Base-by-base conservation (phyloP, 2,113 vertebrate species). In the Zonotrichia leucophrys region DNA sequence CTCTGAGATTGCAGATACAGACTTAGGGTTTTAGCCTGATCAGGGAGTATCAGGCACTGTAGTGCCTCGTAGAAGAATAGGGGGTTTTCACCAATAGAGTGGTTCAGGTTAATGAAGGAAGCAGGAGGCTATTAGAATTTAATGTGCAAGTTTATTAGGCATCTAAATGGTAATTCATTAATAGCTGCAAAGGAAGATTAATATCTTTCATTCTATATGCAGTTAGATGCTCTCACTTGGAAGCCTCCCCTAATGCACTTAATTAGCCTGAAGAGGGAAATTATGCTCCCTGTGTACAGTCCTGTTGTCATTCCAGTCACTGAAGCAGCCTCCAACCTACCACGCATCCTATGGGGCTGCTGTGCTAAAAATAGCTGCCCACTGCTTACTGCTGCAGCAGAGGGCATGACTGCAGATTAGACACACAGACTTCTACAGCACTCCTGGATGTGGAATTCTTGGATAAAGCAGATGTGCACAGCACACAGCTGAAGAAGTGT, bases 371-470 rank as follows among this genome's bases (percentile, higher is more conserved):
- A 94, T 89, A 93, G 76, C 73, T 85, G 31, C n/a, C 5, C 56
- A 15, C 31, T 4, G 2, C 42, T 84, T 21, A 24, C 2, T 9
- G 4, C 39, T 70, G 55, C 69, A 74, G 33, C 69, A 73, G 44
- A 46, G 44, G 44, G 44, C 44, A 46, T 46, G 44, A 10, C 44
- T 46, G 19, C 44, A 46, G 35, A 41, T 37, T 5, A 18, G 63
- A 44, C 90, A 66, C 17, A 12, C 8, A 39, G 53, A 35, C 27
- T 58, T 42, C 4, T 5, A 6, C 9, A 52, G 60, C 3, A 1
- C 21, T 35, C 2, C 0, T 3, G 30, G 22, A 8, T 4, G 15
- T 11, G 0, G 0, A 33, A 7, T 35, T 53, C 52, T n/a, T 44
- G 66, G 31, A 33, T 49, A 31, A 59, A 63, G 49, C 46, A 83